Evolutionary conservation across 1,140 invertebrate genomes (phyloP), one percentile per base, ranked within the genome.

Genomic region (Aplysia californica): DNA sequence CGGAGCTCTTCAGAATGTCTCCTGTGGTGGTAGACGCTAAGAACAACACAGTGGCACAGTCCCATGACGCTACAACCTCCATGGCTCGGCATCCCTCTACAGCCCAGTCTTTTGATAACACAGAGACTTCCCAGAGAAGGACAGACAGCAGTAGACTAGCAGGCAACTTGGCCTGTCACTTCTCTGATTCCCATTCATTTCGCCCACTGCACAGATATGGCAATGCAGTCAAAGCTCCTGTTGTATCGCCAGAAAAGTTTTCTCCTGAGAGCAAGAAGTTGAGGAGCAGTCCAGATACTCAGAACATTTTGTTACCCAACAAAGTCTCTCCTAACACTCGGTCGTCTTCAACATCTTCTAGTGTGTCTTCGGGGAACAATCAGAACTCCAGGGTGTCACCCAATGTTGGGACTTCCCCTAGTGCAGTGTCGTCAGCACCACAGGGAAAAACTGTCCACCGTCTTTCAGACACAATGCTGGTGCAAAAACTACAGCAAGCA

Each of bases 1-100:
- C 83, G 35, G 64, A 71, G 20, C 81, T 77, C 56, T 84, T 84
- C 56, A 65, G 41, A 23, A 80, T 75, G 79, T 44, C 68, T 33
- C 79, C 79, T 29, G 59, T 78, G 38, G 72, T 80, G 59, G 66
- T 80, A 26, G 79, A 80, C 23, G 15, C 41, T 6, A 38, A 61
- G 29, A 50, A 65, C n/a, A n/a, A 50, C n/a, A 15, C 44, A 50
- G 10, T 15, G 10, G 10, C 44, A 50, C n/a, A 15, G n/a, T n/a
- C 10, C n/a, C n/a, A 10, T 50, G n/a, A 50, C n/a, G 44, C 10
- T 50, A 50, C 44, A 15, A 50, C 10, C n/a, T 10, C 44, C 44
- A 50, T 10, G 44, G n/a, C 44, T 15, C 10, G 10, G 10, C 44
- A 50, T 10, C n/a, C 44, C 10, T 50, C 44, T 50, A 10, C 44